phyloP scores from a whole-genome alignment of 2,797 vertebrate genomes.

The Corythornis leucogaster region DNA sequence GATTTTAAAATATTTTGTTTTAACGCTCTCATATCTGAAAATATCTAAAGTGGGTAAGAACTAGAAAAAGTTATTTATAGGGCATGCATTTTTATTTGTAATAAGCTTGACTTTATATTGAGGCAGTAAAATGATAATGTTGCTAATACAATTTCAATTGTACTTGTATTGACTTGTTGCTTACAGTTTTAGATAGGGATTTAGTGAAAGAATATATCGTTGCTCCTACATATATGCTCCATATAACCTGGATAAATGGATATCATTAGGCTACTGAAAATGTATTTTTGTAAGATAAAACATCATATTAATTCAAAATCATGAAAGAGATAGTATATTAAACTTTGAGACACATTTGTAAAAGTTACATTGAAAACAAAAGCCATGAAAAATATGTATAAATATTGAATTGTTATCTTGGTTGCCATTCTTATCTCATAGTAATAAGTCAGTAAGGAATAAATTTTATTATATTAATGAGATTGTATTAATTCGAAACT shows the following conservation, averaged over 20 bases:
- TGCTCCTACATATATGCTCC: neutral
- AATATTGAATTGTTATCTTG: neutral
- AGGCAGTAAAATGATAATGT: neutral
- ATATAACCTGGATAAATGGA: neutral
- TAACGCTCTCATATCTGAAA: neutral
- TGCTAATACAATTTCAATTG: neutral
- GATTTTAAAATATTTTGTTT: neutral
- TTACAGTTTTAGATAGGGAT: neutral
- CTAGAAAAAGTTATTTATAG: neutral
- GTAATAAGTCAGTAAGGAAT: neutral
- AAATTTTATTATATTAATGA: neutral
- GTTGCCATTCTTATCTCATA: neutral
- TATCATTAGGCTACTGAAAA: neutral
- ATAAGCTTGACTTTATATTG: neutral
- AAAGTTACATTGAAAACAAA: neutral
- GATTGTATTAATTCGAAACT: neutral
- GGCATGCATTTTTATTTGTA: neutral
- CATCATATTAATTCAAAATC: neutral
- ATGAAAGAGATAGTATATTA: neutral
- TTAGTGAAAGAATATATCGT: neutral
- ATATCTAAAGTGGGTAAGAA: neutral
- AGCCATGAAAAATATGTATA: neutral
- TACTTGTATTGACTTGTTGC: conserved; percentile 14
- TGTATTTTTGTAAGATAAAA: neutral
- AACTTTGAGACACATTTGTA: neutral